Conservation (phyloP, 2,113 vertebrate genomes). For the Salvelinus alpinus region DNA sequence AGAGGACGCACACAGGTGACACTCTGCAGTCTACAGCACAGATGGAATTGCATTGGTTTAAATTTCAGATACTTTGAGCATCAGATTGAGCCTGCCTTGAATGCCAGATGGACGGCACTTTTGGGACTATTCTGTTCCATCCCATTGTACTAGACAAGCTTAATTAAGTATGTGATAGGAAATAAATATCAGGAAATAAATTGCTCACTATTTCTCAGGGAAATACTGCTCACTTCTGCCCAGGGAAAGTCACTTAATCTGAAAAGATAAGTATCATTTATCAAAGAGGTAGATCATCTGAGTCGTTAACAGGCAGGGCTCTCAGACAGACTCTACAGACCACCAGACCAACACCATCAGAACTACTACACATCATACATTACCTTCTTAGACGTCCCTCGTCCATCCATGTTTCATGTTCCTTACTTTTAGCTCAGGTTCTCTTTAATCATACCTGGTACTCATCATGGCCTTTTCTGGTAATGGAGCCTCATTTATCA, state of each 20-base stretch:
- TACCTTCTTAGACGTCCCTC: not conserved
- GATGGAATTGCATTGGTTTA: no score
- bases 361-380: not conserved
- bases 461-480: not conserved
- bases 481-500: not conserved
- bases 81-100: no score
- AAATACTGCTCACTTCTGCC: not conserved
- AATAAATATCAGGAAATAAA: not conserved
- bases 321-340: not conserved
- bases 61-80: no score
- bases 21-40: no score
- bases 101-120: no score
- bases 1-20: constrained; percentile 98
- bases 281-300: not conserved
- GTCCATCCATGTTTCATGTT: not conserved
- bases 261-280: not conserved
- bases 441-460: not conserved
- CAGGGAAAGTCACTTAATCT: not conserved
- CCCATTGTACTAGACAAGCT: no score
- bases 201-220: not conserved
- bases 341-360: not conserved
- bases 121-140: no score
- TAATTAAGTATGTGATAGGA: no score
- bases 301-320: not conserved
- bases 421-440: not conserved